Conservation (phyloP, 2,888 invertebrate species). For the Cotesia congregata region DNA sequence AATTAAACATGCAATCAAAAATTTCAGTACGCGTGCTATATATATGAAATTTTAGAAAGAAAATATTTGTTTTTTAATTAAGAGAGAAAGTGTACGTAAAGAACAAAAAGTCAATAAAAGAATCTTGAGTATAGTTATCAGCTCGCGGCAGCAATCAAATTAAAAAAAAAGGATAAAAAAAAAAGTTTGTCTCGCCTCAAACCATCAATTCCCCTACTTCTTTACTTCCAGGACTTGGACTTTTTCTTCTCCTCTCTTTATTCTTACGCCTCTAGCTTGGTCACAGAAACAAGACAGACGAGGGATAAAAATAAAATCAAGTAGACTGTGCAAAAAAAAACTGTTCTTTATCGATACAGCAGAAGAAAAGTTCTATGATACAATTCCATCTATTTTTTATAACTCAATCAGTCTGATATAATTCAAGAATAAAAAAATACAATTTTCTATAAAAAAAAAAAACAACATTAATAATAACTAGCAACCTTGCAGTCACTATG, state of each 20-base stretch:
- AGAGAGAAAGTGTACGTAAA: conserved; percentile 28
- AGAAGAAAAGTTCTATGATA: background rate
- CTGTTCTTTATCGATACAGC: background rate
- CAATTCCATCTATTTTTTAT: background rate
- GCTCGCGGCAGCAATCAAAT: conserved; percentile 56
- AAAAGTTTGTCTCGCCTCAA: conserved; percentile 53
- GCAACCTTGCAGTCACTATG: no score
- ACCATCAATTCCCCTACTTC: conserved; percentile 28
- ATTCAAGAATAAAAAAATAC: no score
- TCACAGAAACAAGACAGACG: conserved; percentile 37
- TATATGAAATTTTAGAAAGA: background rate
- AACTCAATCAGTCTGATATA: background rate
- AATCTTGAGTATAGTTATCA: conserved; percentile 51
- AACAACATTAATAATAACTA: no score
- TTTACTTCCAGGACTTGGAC: background rate
- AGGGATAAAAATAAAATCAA: conserved; percentile 32
- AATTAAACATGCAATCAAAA: background rate
- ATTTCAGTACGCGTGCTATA: background rate
- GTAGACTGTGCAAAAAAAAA: background rate
- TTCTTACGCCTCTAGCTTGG: conserved; percentile 44
- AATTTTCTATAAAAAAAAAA: no score
- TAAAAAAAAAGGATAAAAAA: conserved; percentile 47
- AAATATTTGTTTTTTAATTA: conserved; percentile 38
- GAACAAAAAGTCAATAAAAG: conserved; percentile 25
- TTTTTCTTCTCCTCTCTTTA: background rate